These are phyloP conservation scores for Florisuga fusca DNA, from an alignment of 2,797 vertebrate species.

Conservation along the genomic window DNA sequence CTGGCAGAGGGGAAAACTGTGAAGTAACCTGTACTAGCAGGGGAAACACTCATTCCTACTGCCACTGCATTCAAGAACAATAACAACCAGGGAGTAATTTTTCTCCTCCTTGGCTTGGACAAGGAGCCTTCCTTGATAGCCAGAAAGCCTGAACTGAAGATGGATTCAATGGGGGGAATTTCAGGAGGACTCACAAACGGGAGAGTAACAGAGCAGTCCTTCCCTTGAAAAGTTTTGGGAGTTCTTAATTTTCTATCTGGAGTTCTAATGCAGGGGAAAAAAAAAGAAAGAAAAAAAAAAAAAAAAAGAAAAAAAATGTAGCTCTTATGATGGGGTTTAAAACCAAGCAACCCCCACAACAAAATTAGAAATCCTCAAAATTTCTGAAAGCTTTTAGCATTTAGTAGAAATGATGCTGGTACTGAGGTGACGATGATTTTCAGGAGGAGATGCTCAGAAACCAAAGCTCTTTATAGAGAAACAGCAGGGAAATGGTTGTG, in stretches of 20 bases:
- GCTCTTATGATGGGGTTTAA: not conserved
- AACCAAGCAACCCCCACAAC: not conserved
- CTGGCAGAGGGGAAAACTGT: not conserved
- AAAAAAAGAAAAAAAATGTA: not conserved
- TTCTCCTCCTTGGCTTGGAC: not conserved
- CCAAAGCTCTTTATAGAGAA: not conserved
- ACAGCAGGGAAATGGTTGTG: not conserved
- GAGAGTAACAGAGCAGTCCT: not conserved
- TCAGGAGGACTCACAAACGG: not conserved
- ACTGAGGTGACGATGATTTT: not conserved
- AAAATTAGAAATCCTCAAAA: not conserved
- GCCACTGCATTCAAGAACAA: not conserved
- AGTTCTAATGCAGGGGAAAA: not conserved
- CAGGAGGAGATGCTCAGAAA: not conserved
- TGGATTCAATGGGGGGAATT: not conserved
- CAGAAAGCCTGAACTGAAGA: not conserved
- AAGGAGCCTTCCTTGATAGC: not conserved
- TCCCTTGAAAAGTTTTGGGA: not conserved
- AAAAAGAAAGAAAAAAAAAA: not conserved
- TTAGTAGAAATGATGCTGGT: not conserved
- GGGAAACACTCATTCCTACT: not conserved
- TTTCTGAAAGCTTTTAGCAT: not conserved
- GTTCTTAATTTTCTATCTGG: not conserved
- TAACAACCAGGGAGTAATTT: not conserved
- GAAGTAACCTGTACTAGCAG: not conserved